Base-by-base conservation (phyloP, 2,113 vertebrate genomes). In the Odontesthes bonariensis region DNA sequence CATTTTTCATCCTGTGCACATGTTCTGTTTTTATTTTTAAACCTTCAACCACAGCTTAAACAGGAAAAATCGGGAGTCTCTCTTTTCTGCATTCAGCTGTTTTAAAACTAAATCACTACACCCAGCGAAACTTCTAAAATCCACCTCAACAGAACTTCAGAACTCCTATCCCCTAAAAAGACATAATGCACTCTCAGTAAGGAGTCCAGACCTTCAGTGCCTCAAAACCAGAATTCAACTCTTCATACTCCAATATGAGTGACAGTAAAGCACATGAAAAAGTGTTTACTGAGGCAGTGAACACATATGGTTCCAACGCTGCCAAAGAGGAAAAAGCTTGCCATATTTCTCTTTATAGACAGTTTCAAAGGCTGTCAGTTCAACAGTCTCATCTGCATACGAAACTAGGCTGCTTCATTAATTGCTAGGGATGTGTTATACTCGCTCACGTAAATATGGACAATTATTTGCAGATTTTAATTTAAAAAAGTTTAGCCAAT, bases 331-430 rank as follows among this genome's bases (percentile, higher is more conserved):
- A 88, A 79, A 88, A 79, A 69, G 49, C 42, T 81, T 73, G 73
- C 73, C 73, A 64, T 47, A 69, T 75, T 82, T 81, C 27, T 55
- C 73, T 84, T 76, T 78, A 69, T 71, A 73, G 79, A 80, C 44
- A 1, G 0, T 71, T 89, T 85, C 73, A 90, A 88, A 89, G 73
- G 33, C 63, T 69, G 75, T 74, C 81, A 56, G 38, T 69, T 73
- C 55, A 73, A 73, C 58, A 27, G 54, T 23, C 59, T 88, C 75
- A 88, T 86, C 59, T 81, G 62, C 72, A 85, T 81, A 53, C 5
- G 23, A 64, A 72, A 70, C 66, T 53, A 60, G 19, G 54, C 32
- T 49, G 79, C 79, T 59, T 65, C 60, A 65, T 68, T 84, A 86
- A 84, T 66, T 78, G 46, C 53, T 19, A 23, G 53, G 47, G 60